Evolutionary conservation across 2,797 vertebrate genomes (phyloP).

Genomic region (Enteromius afrohamiltoni): DNA sequence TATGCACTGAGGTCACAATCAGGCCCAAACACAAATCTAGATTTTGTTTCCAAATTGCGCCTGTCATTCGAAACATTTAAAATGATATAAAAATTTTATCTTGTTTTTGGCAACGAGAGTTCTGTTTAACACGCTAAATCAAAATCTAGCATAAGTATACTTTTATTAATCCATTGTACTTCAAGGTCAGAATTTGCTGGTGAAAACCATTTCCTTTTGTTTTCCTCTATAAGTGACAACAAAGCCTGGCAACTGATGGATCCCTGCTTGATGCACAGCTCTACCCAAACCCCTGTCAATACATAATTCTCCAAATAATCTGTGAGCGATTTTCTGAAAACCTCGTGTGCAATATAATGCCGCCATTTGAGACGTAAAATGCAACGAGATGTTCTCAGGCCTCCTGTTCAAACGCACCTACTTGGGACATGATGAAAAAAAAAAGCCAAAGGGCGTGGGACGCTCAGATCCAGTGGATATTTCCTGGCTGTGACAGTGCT

Average conservation of each 20-base stretch:
- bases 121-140: not conserved
- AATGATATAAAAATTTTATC: not conserved
- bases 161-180: not conserved
- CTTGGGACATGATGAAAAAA: constrained; percentile 18
- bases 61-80: not conserved
- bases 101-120: not conserved
- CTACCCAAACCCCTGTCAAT: not conserved
- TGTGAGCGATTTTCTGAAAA: not conserved
- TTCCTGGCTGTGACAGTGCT: constrained; percentile 52
- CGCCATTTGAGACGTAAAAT: constrained; percentile 1
- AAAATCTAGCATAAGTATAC: not conserved
- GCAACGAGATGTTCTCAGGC: constrained; percentile 7
- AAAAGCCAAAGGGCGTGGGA: constrained; percentile 49
- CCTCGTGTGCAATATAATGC: constrained; percentile 9
- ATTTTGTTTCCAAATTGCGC: too few species aligned
- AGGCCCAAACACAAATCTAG: not conserved
- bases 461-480: constrained; percentile 35
- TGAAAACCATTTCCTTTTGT: not conserved
- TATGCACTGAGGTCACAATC: not conserved
- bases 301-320: not conserved
- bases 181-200: not conserved
- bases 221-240: not conserved
- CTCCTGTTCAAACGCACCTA: constrained; percentile 9
- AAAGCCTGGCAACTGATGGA: not conserved
- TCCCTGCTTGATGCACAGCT: not conserved